phyloP scores from a whole-genome alignment of 2,113 vertebrate genomes.

The Poecilia latipinna region DNA sequence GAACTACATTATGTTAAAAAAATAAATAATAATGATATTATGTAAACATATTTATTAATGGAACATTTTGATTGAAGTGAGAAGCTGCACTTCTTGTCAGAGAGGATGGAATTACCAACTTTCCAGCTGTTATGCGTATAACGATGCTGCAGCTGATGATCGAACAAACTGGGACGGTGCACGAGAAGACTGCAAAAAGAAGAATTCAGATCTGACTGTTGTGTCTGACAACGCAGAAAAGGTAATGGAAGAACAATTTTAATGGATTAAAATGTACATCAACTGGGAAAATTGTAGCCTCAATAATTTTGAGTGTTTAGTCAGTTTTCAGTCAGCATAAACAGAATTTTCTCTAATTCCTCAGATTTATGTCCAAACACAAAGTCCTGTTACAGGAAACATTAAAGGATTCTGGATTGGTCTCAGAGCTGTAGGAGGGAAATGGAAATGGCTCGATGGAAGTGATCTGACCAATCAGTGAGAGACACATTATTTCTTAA shows the following conservation, averaged over 20 bases:
- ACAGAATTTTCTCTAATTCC: not conserved
- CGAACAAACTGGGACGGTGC: constrained; percentile 32
- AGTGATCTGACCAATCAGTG: constrained; percentile 3
- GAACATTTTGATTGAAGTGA: not conserved
- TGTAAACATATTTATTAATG: not conserved
- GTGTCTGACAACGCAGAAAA: not conserved
- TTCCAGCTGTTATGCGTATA: constrained; percentile 6
- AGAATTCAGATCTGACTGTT: constrained; percentile 24
- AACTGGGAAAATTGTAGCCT: not conserved
- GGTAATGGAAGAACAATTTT: constrained; percentile 21
- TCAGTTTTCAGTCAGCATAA: too few species aligned
- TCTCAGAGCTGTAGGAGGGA: constrained; percentile 20
- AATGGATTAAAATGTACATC: not conserved
- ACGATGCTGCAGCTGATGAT: accelerated
- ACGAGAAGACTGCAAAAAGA: not conserved
- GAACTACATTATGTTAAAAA: not conserved
- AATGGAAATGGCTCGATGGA: constrained; percentile 45
- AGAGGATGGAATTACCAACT: accelerated
- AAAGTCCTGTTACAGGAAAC: accelerated
- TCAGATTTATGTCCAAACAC: accelerated
- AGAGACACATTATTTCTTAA: not conserved
- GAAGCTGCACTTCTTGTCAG: not conserved
- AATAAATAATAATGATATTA: not conserved
- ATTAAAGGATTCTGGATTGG: constrained; percentile 20
- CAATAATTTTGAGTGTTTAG: not conserved